Base-by-base conservation (phyloP, 1,140 invertebrate genomes). In the Nephila pilipes region DNA sequence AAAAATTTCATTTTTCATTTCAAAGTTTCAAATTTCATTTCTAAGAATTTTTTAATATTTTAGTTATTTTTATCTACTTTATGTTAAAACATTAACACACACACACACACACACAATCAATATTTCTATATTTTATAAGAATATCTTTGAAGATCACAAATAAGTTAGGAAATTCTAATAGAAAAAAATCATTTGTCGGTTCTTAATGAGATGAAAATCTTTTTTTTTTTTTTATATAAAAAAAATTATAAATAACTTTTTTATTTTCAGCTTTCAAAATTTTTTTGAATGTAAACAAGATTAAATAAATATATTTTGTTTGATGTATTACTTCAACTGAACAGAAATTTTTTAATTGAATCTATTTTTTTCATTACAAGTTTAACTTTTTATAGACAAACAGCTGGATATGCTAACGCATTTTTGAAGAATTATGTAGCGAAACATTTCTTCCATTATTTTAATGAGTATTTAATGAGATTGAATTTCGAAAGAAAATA, bases 391-490 rank as follows among this genome's bases (percentile, higher is more conserved):
- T 65, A n/a, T 12, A 65, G n/a, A 29, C 58, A 60, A 60, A 60
- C 69, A 75, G 29, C 69, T 36, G 69, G 69, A 14, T 75, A 12
- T 36, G 5, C 29, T 75, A 75, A 75, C 14, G 16, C 6, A 75
- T 75, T 32, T 36, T 32, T 32, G 3, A 36, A 75, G 25, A 75
- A 75, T 32, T 36, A 75, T 32, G 29, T 75, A 29, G 12, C 12
- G 25, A 75, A 75, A 14, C 29, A 36, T 32, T 75, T 36, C 32
- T 65, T 75, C 32, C 14, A 5, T 16, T 36, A 32, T 32, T 75
- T 32, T 75, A 36, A 75, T 75, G 29, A 75, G 69, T 18, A 75
- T 75, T 75, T 75, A 75, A 75, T 75, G 69, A 75, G 69, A 75
- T 36, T 16, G 69, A 75, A 75, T 36, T 75, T n/a, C 20, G n/a